Conservation (phyloP, 2,888 invertebrate species). For the Rhagonycha lutea region DNA sequence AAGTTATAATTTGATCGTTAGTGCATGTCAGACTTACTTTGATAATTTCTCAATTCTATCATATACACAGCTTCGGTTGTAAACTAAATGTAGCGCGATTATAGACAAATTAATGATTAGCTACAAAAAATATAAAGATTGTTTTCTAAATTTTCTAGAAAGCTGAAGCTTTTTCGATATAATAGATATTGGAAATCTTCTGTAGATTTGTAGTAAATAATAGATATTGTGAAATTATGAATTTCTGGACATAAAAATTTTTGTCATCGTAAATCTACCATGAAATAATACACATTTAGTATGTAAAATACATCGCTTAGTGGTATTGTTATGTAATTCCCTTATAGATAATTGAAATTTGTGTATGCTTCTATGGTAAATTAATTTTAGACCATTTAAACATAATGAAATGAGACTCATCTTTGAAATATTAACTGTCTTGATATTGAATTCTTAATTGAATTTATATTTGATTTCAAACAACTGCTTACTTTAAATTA, state of each 20-base stretch:
- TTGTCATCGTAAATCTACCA: too few species aligned
- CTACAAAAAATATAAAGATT: not conserved
- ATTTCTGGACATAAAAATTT: too few species aligned
- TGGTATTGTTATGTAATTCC: too few species aligned
- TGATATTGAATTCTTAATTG: not conserved
- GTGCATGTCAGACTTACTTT: not conserved
- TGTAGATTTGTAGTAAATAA: too few species aligned
- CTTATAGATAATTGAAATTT: not conserved
- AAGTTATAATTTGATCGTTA: not conserved
- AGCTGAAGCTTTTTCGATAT: not conserved
- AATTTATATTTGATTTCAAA: not conserved
- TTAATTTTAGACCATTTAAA: not conserved
- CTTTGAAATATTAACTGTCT: not conserved
- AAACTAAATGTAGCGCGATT: not conserved
- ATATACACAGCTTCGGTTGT: not conserved
- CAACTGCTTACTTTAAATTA: not conserved
- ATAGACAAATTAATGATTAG: not conserved
- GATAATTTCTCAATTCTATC: not conserved
- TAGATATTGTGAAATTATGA: too few species aligned
- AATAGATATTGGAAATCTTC: not conserved
- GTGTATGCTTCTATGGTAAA: not conserved
- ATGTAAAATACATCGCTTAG: too few species aligned
- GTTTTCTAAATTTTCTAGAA: not conserved
- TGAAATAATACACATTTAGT: too few species aligned
- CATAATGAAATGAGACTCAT: not conserved